Percentiles rank a stretch among this genome's conserved stretches.
Evolutionary conservation across 2,797 vertebrate genomes (phyloP).

Genomic region (Zenarchopterus dispar): DNA sequence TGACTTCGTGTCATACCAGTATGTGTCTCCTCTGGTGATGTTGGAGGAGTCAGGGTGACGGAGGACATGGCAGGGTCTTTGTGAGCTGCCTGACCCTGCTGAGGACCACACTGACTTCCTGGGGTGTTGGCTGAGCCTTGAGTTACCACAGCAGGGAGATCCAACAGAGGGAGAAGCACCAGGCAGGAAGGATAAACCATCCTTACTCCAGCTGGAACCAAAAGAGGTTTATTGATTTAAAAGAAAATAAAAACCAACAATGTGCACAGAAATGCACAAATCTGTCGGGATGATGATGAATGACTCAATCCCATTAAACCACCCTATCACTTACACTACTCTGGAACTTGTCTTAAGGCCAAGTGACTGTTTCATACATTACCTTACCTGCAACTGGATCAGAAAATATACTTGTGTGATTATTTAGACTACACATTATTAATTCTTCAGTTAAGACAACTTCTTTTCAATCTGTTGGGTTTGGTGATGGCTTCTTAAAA

Average conservation of each 20-base stretch:
- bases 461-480: background rate
- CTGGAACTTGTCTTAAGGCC: background rate
- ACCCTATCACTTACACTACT: background rate
- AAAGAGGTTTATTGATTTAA: constrained; percentile 4
- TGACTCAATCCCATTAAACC: too few species aligned
- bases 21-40: constrained; percentile 93
- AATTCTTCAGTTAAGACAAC: background rate
- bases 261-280: background rate
- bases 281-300: background rate
- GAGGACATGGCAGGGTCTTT: constrained; percentile 95
- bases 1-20: constrained; percentile 79
- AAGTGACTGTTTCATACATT: background rate
- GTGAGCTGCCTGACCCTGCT: constrained; percentile 91
- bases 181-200: constrained; percentile 96
- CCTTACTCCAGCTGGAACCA: constrained; percentile 87
- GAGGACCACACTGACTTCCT: constrained; percentile 87
- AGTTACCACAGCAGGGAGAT: constrained; percentile 86
- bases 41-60: constrained; percentile 93
- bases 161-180: constrained; percentile 91
- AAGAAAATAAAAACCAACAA: background rate
- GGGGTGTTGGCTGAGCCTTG: constrained; percentile 88
- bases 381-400: background rate
- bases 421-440: background rate
- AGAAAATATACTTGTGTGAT: background rate
- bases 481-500: background rate